Percentiles rank a stretch among this genome's conserved stretches.
phyloP scores from a whole-genome alignment of 2,888 invertebrate genomes.

The Palloptera scutellata region DNA sequence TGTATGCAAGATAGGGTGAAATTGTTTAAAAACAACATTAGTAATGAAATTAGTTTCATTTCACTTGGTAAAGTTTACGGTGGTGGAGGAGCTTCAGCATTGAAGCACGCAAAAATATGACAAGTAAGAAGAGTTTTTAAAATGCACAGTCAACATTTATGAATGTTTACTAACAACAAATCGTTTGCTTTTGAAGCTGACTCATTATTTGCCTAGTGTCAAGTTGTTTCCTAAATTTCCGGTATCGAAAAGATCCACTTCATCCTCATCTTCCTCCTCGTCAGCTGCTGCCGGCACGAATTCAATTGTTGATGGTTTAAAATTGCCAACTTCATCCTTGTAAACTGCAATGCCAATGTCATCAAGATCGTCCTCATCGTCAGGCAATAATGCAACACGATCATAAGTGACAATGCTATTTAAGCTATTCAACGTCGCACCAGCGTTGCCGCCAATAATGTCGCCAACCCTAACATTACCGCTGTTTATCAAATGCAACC shows the following conservation, averaged over 20 bases:
- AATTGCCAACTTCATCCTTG: neutral
- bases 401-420: constrained; percentile 31
- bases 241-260: neutral
- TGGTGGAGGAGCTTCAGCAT: too few relatives aligned
- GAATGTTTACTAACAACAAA: too few relatives aligned
- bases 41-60: too few relatives aligned
- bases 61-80: too few relatives aligned
- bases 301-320: neutral
- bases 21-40: too few relatives aligned
- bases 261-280: neutral
- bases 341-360: neutral
- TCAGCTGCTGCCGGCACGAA: neutral
- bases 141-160: too few relatives aligned
- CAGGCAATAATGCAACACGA: constrained; percentile 31
- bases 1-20: too few relatives aligned
- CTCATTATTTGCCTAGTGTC: too few relatives aligned
- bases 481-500: neutral
- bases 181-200: too few relatives aligned
- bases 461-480: neutral
- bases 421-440: constrained; percentile 28
- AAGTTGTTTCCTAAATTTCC: too few relatives aligned
- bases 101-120: too few relatives aligned
- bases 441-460: constrained; percentile 36
- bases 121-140: too few relatives aligned
- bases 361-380: neutral